Conservation (phyloP, 2,888 invertebrate genomes). For the Stenodema calcarata region DNA sequence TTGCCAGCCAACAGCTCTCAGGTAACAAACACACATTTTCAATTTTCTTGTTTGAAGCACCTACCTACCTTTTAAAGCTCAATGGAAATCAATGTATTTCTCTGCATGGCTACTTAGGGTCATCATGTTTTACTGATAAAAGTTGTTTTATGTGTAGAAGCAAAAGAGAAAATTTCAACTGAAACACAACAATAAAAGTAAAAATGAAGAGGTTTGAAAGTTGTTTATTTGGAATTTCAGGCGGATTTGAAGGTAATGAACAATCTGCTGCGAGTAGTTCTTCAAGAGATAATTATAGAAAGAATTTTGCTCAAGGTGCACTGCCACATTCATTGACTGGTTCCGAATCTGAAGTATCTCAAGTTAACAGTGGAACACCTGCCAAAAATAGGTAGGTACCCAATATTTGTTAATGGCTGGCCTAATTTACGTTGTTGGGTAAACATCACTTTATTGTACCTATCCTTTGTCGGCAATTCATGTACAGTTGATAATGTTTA, state of each 20-base stretch:
- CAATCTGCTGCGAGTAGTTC: neutral
- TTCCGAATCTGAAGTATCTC: constrained; percentile 65
- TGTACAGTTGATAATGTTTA: no score
- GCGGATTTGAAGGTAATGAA: constrained; percentile 35
- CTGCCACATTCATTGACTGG: constrained; percentile 64
- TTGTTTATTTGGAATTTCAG: constrained; percentile 4
- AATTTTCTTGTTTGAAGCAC: neutral
- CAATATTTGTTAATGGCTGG: no score
- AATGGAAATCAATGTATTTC: neutral
- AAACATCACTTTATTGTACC: no score
- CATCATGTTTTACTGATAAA: neutral
- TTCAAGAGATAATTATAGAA: constrained; percentile 70
- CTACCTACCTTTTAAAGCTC: neutral
- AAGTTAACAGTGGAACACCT: constrained; percentile 14
- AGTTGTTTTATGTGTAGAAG: neutral
- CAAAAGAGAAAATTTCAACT: neutral
- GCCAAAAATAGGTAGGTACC: constrained; percentile 39
- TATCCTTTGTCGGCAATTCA: no score
- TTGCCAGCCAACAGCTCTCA: constrained; percentile 1
- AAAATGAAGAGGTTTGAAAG: neutral
- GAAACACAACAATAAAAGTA: no score
- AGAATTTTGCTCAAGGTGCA: constrained; percentile 75
- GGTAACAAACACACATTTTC: neutral
- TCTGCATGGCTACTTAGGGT: no score
- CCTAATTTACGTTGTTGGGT: no score